Conservation (phyloP, 2,797 vertebrate species). For the Meda fulgida region DNA sequence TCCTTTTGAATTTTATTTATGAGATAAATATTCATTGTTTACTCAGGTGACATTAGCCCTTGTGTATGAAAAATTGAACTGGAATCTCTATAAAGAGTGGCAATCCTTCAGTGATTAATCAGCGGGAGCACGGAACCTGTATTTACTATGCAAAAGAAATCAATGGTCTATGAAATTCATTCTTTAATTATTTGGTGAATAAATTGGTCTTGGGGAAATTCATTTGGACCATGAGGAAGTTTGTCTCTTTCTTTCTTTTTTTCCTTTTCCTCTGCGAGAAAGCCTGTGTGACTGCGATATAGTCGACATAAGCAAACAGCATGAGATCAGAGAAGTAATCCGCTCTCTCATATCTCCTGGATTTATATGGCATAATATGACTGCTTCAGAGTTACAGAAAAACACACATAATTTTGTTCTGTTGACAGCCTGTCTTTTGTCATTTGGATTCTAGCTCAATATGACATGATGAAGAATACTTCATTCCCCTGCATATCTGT, state of each 20-base stretch:
- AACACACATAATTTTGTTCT: conserved; percentile 42
- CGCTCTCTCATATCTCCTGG: conserved; percentile 9
- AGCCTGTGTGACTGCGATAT: conserved; percentile 2
- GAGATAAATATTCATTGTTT: conserved; percentile 62
- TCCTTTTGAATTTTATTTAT: conserved; percentile 52
- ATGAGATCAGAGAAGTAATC: conserved; percentile 30
- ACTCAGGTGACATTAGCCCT: conserved; percentile 47
- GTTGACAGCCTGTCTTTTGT: conserved; percentile 35
- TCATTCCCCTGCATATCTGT: conserved; percentile 50
- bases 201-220: conserved; percentile 55
- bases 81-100: conserved; percentile 52
- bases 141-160: conserved; percentile 60
- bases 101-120: conserved; percentile 59
- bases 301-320: conserved; percentile 18
- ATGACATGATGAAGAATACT: conserved; percentile 45
- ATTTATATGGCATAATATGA: conserved; percentile 32
- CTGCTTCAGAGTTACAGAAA: conserved; percentile 20
- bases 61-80: conserved; percentile 57
- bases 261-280: not conserved
- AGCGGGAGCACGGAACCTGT: conserved; percentile 43
- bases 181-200: conserved; percentile 53
- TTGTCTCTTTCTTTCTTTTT: conserved; percentile 4
- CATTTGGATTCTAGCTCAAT: conserved; percentile 43
- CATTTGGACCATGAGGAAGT: conserved; percentile 52
- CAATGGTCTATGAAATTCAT: conserved; percentile 60